Evolutionary conservation across 2,888 invertebrate genomes (phyloP), one percentile per base, ranked within the genome.

Genomic region (Zelleria hepariella): DNA sequence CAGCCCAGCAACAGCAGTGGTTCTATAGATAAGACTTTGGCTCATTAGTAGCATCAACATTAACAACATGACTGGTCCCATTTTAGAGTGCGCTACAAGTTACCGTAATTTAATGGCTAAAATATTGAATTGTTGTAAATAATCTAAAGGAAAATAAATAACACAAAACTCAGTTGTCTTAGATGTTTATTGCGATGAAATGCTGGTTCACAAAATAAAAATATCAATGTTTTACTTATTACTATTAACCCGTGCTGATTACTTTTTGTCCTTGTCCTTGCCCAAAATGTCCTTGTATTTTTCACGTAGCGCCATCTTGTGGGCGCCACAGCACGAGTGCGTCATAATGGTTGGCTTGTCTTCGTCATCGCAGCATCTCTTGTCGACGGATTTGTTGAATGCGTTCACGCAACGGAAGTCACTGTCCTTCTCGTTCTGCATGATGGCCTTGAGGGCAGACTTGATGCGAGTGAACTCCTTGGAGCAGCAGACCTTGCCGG

Each of bases 191-290:
- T 71, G 56, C 64, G 68, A 65, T 74, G 67, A 71, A 72, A 64
- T 66, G 67, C 61, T 72, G 80, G 83, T 82, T 86, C 87, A 88
- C 86, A 87, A 88, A 87, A 86, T 87, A 86, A 86, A 87, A 85
- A 66, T 8, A 69, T 78, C 77, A 79, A 77, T 77, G 71, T n/a
- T 18, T n/a, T 18, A 18, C 21, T 53, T 21, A 55, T 10, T 27
- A 24, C n/a, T 25, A 15, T 8, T 15, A 20, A 32, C 1, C 5
- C 4, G 18, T 4, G 27, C 25, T 24, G 24, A 10, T 47, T 23
- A 42, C 18, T 49, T 20, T 18, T n/a, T 32, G 21, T 21, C 3
- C 15, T 2, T 3, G 57, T 78, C 71, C 0, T 75, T 72, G 15
- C 15, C 32, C 32, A 42, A 42, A 15, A 42, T 15, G 23, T 78